Evolutionary conservation across 1,140 invertebrate species (phyloP), one percentile per base, ranked within the genome.

Genomic region (Heliconius eleuchia): DNA sequence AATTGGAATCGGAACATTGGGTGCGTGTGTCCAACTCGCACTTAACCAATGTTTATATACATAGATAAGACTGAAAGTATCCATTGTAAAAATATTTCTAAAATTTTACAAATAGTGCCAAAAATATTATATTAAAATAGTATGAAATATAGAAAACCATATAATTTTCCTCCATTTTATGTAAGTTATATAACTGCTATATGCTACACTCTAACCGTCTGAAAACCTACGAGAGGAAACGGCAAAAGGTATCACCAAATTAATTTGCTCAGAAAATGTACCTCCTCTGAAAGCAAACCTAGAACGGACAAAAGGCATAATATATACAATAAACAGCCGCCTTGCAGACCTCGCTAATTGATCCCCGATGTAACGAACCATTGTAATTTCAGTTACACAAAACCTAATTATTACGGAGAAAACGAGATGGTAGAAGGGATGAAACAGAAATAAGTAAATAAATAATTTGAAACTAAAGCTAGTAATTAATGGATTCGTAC

Each of bases 361-460:
- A 87, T 85, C 84, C 83, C 80, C 77, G 85, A 90, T 83, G 83
- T 86, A 86, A 89, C 87, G 87, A 88, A 86, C 84, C 85, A 82
- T 84, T 82, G 86, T 88, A 88, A 89, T 23, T 23, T 23, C 23
- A 23, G 86, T 89, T 87, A 86, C 81, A 80, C 78, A 79, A 82
- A 84, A 85, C 82, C 79, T 83, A 83, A 85, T 85, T 85, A 85
- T 73, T 79, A 81, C 71, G 73, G 52, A 77, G 72, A 84, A 80
- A 83, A 73, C 76, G 75, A 76, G 76, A 77, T 84, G 79, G 81
- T 84, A 73, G 80, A 82, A 71, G 73, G 71, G 79, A 84, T 81
- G 83, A 79, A 84, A 84, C 79, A 81, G 80, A 82, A 80, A 78
- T 75, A 81, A 76, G 8, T 39, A 72, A 72, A 39, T 72, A 39